phyloP scores from a whole-genome alignment of 1,140 invertebrate species.

The Drosophila pseudoananassae region DNA sequence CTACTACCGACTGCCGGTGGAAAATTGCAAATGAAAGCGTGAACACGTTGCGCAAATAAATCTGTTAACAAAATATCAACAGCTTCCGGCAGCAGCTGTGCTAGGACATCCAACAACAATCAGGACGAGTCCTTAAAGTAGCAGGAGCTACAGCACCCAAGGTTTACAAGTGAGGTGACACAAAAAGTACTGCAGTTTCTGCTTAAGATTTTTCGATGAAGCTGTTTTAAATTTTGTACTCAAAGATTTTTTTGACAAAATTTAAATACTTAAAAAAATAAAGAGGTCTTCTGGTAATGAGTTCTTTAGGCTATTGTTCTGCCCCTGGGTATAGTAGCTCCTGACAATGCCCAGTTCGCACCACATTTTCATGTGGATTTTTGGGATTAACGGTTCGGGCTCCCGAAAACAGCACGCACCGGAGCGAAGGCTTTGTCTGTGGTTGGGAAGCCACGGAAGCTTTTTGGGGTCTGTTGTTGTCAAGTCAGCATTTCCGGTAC shows the following conservation, averaged over 20 bases:
- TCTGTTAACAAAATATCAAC: constrained; percentile 62
- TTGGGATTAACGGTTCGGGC: constrained; percentile 45
- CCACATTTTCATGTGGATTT: constrained; percentile 52
- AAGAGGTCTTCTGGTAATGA: not conserved
- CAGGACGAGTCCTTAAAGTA: constrained; percentile 10
- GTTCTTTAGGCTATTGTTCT: not conserved
- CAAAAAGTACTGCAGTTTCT: too few species aligned
- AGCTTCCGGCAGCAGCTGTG: constrained; percentile 31
- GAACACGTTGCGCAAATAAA: constrained; percentile 57
- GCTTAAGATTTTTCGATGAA: too few species aligned
- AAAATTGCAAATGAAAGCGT: constrained; percentile 50
- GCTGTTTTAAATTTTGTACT: too few species aligned
- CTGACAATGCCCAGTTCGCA: not conserved
- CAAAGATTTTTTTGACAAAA: too few species aligned
- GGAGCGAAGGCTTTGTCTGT: constrained; percentile 20
- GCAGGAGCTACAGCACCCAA: not conserved
- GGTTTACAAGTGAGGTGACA: too few species aligned
- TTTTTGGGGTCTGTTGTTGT: constrained; percentile 37
- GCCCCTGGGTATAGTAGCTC: not conserved
- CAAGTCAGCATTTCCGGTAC: constrained; percentile 54
- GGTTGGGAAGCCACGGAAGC: constrained; percentile 35
- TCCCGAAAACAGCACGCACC: constrained; percentile 19
- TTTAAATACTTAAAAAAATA: too few species aligned
- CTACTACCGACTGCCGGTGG: not conserved
- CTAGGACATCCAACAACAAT: not conserved